A percentile compares a stretch with the other conserved stretches of the same genome.
Evolutionary conservation across 2,113 vertebrate species (phyloP).

Genomic region (Ptychochromis oligacanthus): DNA sequence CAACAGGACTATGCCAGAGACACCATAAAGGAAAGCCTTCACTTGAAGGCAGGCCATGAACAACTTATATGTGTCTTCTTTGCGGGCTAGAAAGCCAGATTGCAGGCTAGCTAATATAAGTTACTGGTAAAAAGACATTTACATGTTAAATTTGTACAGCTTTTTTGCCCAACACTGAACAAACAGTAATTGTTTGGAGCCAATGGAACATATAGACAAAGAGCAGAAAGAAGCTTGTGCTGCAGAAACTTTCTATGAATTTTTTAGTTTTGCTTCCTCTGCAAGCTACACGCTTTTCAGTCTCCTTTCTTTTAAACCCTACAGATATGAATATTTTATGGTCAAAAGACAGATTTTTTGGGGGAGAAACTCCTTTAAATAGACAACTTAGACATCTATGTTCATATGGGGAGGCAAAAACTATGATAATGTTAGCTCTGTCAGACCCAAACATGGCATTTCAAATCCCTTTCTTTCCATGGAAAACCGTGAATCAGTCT

Average conservation of each 20-base stretch:
- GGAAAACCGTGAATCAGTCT: neutral
- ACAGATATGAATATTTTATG: constrained; percentile 6
- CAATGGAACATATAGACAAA: neutral
- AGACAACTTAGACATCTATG: neutral
- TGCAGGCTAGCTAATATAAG: neutral
- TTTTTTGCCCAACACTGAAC: too few species aligned
- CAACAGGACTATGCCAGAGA: neutral
- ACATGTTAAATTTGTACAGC: neutral
- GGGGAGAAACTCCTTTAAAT: neutral
- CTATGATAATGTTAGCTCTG: neutral
- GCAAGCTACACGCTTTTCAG: neutral
- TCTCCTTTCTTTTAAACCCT: neutral
- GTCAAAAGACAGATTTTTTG: neutral
- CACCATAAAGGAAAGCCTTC: neutral
- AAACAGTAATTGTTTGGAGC: too few species aligned
- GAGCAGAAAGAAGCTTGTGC: neutral
- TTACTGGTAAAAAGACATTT: neutral
- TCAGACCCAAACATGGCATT: neutral
- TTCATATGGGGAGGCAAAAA: neutral
- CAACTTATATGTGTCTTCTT: neutral
- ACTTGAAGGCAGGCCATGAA: neutral
- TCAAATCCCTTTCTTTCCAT: neutral
- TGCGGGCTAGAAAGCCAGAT: neutral
- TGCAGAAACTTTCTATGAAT: neutral
- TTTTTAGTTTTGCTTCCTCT: neutral